Conservation (phyloP, 2,797 vertebrate species). For the Calcarius lapponicus region DNA sequence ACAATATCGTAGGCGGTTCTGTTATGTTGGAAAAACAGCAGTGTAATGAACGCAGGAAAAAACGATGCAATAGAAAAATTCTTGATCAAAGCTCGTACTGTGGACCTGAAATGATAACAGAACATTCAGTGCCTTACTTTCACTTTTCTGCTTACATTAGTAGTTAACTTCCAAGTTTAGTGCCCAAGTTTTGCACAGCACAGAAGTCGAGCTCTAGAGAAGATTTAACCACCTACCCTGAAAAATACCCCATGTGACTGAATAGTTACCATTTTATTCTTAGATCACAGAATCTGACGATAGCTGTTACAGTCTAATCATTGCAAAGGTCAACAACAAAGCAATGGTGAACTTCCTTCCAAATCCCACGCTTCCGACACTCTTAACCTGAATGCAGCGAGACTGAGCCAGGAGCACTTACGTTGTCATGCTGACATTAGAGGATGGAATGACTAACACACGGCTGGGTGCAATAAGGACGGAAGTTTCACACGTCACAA, state of each 20-base stretch:
- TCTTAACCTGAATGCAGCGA: background rate
- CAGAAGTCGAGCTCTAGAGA: background rate
- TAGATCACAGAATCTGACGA: background rate
- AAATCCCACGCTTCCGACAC: rapidly evolving
- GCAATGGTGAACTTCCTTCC: background rate
- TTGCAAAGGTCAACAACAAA: background rate
- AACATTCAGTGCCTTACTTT: background rate
- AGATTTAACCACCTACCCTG: background rate
- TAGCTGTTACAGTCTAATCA: background rate
- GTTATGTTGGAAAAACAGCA: constrained; percentile 98
- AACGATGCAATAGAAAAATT: constrained; percentile 99
- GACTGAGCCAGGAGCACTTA: constrained; percentile 77
- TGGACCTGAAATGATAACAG: constrained; percentile 84
- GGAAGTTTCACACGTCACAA: constrained; percentile 94
- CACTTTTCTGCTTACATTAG: background rate
- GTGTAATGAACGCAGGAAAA: constrained; percentile 96
- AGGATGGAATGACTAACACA: constrained; percentile 92
- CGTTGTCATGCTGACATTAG: constrained; percentile 95
- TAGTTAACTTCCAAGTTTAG: background rate
- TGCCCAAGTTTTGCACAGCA: background rate
- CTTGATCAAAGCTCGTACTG: constrained; percentile 96
- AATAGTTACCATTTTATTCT: background rate
- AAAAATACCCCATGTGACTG: background rate
- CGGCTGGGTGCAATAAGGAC: constrained; percentile 92
- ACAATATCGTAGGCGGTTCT: constrained; percentile 99